Evolutionary conservation across 1,140 invertebrate genomes (phyloP), one percentile per base, ranked within the genome.

Genomic region (Lepeophtheirus salmonis): DNA sequence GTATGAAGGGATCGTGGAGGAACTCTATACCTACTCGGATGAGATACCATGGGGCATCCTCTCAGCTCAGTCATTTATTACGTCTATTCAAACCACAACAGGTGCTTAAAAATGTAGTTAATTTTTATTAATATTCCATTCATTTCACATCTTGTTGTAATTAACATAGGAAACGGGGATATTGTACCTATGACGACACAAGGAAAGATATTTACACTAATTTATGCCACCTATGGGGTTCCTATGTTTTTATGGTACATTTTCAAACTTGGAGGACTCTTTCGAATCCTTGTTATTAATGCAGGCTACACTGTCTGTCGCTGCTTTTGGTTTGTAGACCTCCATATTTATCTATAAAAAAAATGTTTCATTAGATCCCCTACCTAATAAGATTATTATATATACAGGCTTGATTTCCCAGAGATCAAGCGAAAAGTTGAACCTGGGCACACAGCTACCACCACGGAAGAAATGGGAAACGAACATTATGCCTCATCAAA

Each of bases 21-120:
- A 57, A 16, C 30, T 41, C 30, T 41, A 41, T 41, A 41, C 30
- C 30, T 41, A 41, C n/a, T 41, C 30, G 12, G 55, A 57, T 30
- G 55, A 57, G 30, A 57, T 57, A 17, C 55, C 55, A 13, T 57
- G 55, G 55, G 55, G 25, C 16, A 26, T 57, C 20, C 22, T 57
- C 2, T 17, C 22, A 1, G 55, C 23, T n/a, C 23, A 24, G 25
- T 20, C 55, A 24, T 57, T 57, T 21, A 30, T 57, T 30, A 57
- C 23, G 3, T 57, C 55, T 4, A 25, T 57, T 25, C 26, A 24
- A 2, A 26, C 55, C 23, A 57, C 55, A 41, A 57, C 55, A 41
- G 55, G 55, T 57, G 21, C 4, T 12, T 17, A 48, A 10, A 48
- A 12, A 12, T 12, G 10, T 48, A n/a, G 30, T 48, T n/a, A n/a